Conservation (phyloP, 2,113 vertebrate species). For the Syngnathoides biaculeatus region DNA sequence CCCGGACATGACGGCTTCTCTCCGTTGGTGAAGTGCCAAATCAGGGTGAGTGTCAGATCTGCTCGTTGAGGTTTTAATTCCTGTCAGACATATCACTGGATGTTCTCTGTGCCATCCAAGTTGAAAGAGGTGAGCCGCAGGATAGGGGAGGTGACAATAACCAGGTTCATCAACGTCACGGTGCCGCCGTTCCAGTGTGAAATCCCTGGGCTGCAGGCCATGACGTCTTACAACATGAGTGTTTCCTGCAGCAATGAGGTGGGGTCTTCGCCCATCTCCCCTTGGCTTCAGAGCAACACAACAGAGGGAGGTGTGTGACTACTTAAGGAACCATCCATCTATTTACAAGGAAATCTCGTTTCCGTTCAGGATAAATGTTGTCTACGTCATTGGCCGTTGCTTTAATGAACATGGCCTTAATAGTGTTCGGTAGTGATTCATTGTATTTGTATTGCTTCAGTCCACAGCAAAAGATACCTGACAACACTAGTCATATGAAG, state of each 20-base stretch:
- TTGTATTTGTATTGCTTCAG: neutral
- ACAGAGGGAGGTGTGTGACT: slow-evolving; percentile 83
- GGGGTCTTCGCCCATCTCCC: slow-evolving; percentile 72
- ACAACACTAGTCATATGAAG: neutral
- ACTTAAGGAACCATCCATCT: neutral
- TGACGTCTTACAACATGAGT: slow-evolving; percentile 79
- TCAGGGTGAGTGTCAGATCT: slow-evolving; percentile 75
- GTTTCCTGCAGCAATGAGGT: slow-evolving; percentile 91
- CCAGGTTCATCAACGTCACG: slow-evolving; percentile 58
- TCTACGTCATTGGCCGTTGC: neutral
- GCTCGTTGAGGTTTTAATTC: neutral
- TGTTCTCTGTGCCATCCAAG: slow-evolving; percentile 46
- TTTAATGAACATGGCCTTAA: neutral
- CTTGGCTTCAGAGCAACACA: slow-evolving; percentile 82
- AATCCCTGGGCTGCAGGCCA: slow-evolving; percentile 78
- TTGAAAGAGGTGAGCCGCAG: slow-evolving; percentile 71
- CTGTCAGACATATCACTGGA: accelerated
- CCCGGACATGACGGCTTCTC: slow-evolving; percentile 86
- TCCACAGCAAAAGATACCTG: neutral
- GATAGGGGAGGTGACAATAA: slow-evolving; percentile 58
- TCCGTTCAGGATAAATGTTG: neutral
- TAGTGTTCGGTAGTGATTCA: neutral
- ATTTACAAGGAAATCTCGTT: neutral
- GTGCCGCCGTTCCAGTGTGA: slow-evolving; percentile 79
- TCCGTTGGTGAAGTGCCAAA: slow-evolving; percentile 72